phyloP scores from a whole-genome alignment of 2,797 vertebrate species.

The Acrossocheilus fasciatus region DNA sequence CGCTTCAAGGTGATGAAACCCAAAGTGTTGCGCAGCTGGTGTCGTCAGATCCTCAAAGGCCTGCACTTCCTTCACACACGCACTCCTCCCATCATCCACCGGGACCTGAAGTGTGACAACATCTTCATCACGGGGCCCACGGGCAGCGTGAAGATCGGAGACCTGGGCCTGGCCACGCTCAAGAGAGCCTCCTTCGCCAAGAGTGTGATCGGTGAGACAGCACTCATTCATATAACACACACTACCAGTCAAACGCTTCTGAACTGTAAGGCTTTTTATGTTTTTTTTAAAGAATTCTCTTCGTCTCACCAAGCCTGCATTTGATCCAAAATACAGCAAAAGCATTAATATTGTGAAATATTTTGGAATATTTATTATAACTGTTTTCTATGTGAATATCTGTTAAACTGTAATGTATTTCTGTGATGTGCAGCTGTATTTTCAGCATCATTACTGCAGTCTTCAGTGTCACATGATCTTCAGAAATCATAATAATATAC shows the following conservation, averaged over 20 bases:
- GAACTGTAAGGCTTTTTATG: no score
- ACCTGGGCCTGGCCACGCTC: slow-evolving; percentile 95
- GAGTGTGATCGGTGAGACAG: slow-evolving; percentile 93
- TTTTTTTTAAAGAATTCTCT: no score
- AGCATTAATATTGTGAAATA: no score
- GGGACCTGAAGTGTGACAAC: slow-evolving; percentile 98
- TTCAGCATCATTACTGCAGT: neutral
- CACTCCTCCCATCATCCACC: slow-evolving; percentile 96
- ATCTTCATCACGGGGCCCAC: slow-evolving; percentile 99
- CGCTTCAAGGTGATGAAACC: slow-evolving; percentile 99
- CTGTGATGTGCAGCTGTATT: no score
- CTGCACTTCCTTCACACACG: slow-evolving; percentile 96
- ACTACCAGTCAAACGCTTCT: no score
- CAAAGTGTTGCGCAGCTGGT: slow-evolving; percentile 97
- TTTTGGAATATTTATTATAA: no score
- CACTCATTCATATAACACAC: neutral
- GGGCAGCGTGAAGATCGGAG: slow-evolving; percentile 97
- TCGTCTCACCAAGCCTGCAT: no score
- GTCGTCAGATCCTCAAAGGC: slow-evolving; percentile 97
- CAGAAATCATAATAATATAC: no score
- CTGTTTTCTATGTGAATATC: no score
- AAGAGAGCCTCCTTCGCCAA: slow-evolving; percentile 98
- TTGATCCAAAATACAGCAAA: no score
- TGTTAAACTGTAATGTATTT: no score
- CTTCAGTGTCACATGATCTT: neutral